These are phyloP conservation scores for Phasia obesa DNA, from an alignment of 2,888 invertebrate genomes.

Conservation along the genomic window DNA sequence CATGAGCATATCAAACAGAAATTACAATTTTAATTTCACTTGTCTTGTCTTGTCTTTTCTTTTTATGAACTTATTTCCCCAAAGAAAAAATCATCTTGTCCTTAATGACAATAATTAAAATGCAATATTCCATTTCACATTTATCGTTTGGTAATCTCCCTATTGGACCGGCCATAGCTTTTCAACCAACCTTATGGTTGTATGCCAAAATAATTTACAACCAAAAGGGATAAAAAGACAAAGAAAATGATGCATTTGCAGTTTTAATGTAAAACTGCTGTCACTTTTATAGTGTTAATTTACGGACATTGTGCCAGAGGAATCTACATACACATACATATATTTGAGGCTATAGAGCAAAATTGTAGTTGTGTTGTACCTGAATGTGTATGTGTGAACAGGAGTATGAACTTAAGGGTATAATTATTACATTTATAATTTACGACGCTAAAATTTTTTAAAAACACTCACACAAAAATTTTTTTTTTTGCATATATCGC, in stretches of 20 bases:
- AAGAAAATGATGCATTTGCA: neutral
- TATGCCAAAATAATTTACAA: neutral
- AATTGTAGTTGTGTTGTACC: neutral
- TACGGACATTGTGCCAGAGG: constrained; percentile 51
- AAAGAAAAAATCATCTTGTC: neutral
- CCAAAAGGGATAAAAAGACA: neutral
- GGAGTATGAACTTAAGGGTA: too few species aligned
- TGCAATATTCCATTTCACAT: constrained; percentile 16
- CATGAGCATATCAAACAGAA: too few species aligned
- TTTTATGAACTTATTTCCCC: too few species aligned
- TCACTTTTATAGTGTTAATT: constrained; percentile 55
- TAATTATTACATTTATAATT: too few species aligned
- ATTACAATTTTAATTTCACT: too few species aligned
- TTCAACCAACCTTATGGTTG: neutral
- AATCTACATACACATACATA: neutral
- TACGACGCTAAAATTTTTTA: too few species aligned
- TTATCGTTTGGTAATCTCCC: neutral
- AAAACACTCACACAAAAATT: too few species aligned
- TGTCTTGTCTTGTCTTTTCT: too few species aligned
- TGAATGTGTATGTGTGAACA: neutral
- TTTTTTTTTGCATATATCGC: too few species aligned
- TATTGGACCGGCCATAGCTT: neutral
- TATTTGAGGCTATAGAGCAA: neutral
- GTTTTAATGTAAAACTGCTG: constrained; percentile 26
- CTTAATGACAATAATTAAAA: constrained; percentile 53